phyloP scores from a whole-genome alignment of 2,888 invertebrate species.

The Cataglyphis livida region DNA sequence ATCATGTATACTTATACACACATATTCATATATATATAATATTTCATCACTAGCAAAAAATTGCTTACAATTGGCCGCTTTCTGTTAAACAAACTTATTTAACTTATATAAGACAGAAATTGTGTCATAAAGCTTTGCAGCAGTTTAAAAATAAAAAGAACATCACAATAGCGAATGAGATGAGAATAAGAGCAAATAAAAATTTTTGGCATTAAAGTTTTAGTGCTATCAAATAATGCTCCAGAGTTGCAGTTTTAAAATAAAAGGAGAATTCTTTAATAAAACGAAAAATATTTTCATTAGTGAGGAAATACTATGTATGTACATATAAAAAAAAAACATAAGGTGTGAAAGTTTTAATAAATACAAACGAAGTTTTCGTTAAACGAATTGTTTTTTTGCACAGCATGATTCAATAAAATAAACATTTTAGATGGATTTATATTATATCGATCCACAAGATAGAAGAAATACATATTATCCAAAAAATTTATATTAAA shows the following conservation, averaged over 20 bases:
- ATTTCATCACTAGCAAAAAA: background rate
- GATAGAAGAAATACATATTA: background rate
- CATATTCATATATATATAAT: slow-evolving; percentile 10
- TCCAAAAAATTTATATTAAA: slow-evolving; percentile 16
- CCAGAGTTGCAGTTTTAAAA: background rate
- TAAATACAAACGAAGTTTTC: slow-evolving; percentile 64
- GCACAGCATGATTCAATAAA: slow-evolving; percentile 6
- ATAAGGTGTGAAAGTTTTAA: slow-evolving; percentile 59
- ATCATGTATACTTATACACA: slow-evolving; percentile 25
- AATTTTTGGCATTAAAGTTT: background rate
- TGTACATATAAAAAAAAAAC: slow-evolving; percentile 53
- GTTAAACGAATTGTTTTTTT: slow-evolving; percentile 39
- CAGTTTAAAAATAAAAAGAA: background rate
- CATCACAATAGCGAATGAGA: background rate
- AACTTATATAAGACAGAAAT: background rate
- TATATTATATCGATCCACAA: slow-evolving; percentile 7
- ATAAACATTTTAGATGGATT: slow-evolving; percentile 36
- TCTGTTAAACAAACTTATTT: background rate
- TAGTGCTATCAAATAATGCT: background rate
- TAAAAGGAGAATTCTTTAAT: background rate
- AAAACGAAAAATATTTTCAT: background rate
- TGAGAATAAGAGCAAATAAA: background rate
- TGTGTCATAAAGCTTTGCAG: background rate
- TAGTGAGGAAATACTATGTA: background rate
- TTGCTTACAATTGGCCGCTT: background rate